A percentile compares a stretch with the other conserved stretches of the same genome.
phyloP scores from a whole-genome alignment of 2,888 invertebrate genomes.

The Philereme transversata region DNA sequence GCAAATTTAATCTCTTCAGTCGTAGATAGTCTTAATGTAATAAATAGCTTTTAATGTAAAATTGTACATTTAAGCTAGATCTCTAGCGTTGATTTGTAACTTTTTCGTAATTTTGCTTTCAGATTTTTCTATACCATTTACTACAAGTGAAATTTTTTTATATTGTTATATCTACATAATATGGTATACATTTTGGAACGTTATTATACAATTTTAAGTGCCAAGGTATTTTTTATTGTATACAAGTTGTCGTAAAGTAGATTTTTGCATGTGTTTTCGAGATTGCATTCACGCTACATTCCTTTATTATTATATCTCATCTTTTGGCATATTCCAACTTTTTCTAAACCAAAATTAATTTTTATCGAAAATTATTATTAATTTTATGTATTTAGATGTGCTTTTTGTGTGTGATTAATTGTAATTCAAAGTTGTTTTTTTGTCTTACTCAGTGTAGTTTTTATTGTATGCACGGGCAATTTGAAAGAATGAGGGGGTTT shows the following conservation, averaged over 20 bases:
- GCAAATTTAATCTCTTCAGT: constrained; percentile 5
- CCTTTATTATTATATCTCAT: constrained; percentile 16
- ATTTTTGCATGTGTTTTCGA: constrained; percentile 21
- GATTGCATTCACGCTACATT: constrained; percentile 28
- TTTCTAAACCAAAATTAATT: constrained; percentile 21
- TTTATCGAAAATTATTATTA: constrained; percentile 22
- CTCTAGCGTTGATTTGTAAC: constrained; percentile 13
- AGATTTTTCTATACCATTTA: constrained; percentile 20
- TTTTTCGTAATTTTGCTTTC: constrained; percentile 19
- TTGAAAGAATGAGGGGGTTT: too few species aligned
- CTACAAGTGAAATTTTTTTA: constrained; percentile 2
- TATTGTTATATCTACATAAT: neutral
- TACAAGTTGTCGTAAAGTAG: constrained; percentile 2
- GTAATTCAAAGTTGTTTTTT: constrained; percentile 25
- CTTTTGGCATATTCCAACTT: constrained; percentile 12
- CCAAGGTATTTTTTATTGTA: constrained; percentile 30
- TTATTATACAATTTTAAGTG: constrained; percentile 25
- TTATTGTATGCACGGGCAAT: too few species aligned
- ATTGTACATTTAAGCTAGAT: constrained; percentile 21
- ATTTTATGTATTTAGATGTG: constrained; percentile 25
- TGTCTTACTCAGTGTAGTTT: constrained; percentile 4
- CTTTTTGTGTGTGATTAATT: constrained; percentile 35
- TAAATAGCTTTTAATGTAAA: constrained; percentile 18
- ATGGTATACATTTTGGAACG: constrained; percentile 8
- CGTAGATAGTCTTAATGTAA: constrained; percentile 10